Conservation (phyloP, 1,140 invertebrate species). For the Artemia franciscana region DNA sequence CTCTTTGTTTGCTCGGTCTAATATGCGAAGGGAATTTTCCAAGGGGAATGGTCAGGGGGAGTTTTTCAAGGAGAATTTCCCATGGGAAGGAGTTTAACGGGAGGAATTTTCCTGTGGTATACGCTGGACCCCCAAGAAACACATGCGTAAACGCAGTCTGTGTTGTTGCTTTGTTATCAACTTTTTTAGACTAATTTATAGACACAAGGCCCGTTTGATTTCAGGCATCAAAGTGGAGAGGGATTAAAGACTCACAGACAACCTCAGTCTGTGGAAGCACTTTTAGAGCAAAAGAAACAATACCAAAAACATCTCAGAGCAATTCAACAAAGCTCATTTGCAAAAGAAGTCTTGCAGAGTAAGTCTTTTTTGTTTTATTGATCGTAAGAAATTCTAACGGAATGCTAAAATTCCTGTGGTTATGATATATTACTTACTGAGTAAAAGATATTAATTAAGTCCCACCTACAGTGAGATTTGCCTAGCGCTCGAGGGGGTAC, state of each 20-base stretch:
- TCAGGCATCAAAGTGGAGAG: slow-evolving; percentile 19
- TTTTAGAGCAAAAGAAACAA: slow-evolving; percentile 22
- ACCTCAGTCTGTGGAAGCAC: slow-evolving; percentile 15
- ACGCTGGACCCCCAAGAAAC: not conserved
- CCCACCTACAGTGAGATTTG: no score
- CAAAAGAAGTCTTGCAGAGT: slow-evolving; percentile 19
- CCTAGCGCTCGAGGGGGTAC: no score
- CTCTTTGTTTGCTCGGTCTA: no score
- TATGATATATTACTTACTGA: no score
- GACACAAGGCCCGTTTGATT: slow-evolving; percentile 2
- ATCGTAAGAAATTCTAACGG: no score
- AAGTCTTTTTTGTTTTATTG: slow-evolving; percentile 7
- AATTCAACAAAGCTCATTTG: slow-evolving; percentile 21
- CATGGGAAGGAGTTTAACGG: no score
- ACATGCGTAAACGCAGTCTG: not conserved
- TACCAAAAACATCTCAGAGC: slow-evolving; percentile 22
- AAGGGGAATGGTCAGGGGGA: no score
- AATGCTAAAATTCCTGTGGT: no score
- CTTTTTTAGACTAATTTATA: slow-evolving; percentile 7
- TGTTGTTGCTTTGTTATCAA: slow-evolving; percentile 1
- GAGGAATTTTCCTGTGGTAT: not conserved
- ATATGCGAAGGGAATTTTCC: no score
- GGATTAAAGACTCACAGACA: slow-evolving; percentile 13
- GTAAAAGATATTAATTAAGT: no score
- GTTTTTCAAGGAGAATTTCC: no score